These are phyloP conservation scores for Pangasius sanitwongsei DNA, from an alignment of 2,797 vertebrate genomes.

Conservation along the genomic window DNA sequence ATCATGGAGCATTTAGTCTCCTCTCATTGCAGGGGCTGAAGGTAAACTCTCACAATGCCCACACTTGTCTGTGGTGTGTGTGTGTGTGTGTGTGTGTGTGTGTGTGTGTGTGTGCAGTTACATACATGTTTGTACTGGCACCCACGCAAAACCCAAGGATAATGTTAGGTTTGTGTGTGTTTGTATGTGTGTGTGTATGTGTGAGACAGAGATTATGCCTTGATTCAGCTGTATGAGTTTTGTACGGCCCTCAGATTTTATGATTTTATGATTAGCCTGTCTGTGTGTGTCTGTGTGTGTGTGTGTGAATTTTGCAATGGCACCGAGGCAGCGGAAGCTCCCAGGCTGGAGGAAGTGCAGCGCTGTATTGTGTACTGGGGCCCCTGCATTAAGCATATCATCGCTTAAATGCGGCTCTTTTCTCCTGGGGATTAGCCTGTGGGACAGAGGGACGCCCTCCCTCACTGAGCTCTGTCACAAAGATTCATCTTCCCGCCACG, in stretches of 20 bases:
- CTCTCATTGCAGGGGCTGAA: constrained; percentile 46
- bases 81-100: constrained; percentile 37
- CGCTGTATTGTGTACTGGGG: constrained; percentile 70
- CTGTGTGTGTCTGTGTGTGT: background rate
- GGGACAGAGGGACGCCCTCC: constrained; percentile 61
- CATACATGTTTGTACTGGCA: constrained; percentile 47
- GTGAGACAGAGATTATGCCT: background rate
- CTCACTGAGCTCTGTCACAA: constrained; percentile 72
- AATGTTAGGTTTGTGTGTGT: background rate
- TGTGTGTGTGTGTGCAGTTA: constrained; percentile 1
- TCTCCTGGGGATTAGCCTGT: constrained; percentile 75
- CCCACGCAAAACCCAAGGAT: constrained; percentile 8
- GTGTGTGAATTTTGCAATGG: constrained; percentile 62
- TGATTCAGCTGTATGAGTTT: constrained; percentile 4
- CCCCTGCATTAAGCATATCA: constrained; percentile 74
- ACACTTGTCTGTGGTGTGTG: constrained; percentile 40
- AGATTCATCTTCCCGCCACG: constrained; percentile 70
- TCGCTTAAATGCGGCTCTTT: constrained; percentile 73
- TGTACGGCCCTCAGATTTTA: background rate
- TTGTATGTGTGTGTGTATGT: background rate
- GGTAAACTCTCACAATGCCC: constrained; percentile 64
- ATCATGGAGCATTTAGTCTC: constrained; percentile 58
- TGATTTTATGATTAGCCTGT: background rate
- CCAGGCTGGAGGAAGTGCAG: constrained; percentile 72
- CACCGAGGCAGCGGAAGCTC: constrained; percentile 72